Percentiles rank a stretch among this genome's conserved stretches.
Conservation (phyloP, 2,797 vertebrate genomes). For the Garrulus glandarius region DNA sequence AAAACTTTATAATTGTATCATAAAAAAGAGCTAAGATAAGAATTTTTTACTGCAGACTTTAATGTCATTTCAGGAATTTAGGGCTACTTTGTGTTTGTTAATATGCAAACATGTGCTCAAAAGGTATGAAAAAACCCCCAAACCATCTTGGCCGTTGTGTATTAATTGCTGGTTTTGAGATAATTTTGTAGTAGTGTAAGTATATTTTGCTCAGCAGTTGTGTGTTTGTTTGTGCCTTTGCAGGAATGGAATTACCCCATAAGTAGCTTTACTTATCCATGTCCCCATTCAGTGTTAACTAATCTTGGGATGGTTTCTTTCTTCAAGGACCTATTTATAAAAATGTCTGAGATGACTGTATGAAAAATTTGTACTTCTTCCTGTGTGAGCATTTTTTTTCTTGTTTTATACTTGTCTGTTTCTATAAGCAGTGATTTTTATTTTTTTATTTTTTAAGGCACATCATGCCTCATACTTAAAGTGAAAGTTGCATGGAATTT, state of each 20-base stretch:
- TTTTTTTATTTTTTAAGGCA: background rate
- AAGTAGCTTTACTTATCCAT: background rate
- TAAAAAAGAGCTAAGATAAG: background rate
- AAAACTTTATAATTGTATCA: background rate
- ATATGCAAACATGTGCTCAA: background rate
- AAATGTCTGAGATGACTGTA: background rate
- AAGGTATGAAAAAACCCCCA: background rate
- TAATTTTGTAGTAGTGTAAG: background rate
- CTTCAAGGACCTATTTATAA: background rate
- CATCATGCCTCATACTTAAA: background rate
- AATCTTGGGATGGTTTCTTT: background rate
- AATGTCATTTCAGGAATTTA: background rate
- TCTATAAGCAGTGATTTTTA: background rate
- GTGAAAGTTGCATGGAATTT: background rate
- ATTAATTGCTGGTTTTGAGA: background rate
- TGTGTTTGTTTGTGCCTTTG: background rate
- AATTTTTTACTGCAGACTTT: background rate
- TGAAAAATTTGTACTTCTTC: background rate
- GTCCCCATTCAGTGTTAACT: background rate
- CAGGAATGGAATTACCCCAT: background rate
- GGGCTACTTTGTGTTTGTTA: background rate
- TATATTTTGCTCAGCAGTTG: background rate
- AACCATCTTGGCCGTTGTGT: background rate
- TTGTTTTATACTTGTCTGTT: background rate
- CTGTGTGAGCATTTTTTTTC: background rate